Conservation (phyloP, 2,797 vertebrate species). For the Sebastes kiyomatsui region DNA sequence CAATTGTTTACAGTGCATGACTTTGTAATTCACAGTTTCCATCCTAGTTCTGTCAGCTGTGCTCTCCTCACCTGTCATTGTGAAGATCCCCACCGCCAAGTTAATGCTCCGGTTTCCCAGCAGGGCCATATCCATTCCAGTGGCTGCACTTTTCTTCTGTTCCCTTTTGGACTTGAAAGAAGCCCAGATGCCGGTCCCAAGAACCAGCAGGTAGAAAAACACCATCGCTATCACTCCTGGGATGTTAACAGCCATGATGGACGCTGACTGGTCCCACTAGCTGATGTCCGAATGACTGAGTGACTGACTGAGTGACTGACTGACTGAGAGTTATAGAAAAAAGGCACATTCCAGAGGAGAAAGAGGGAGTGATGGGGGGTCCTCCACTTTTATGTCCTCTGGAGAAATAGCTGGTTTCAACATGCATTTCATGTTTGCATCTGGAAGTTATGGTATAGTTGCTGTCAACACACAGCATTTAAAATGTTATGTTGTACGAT, state of each 20-base stretch:
- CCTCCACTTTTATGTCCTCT: no score
- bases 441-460: no score
- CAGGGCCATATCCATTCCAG: slow-evolving; percentile 45
- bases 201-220: slow-evolving; percentile 55
- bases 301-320: background rate
- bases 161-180: slow-evolving; percentile 45
- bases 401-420: no score
- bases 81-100: slow-evolving; percentile 52
- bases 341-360: no score
- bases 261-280: background rate
- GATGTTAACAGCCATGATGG: slow-evolving; percentile 47
- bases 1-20: no score
- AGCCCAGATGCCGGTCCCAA: slow-evolving; percentile 58
- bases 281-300: background rate
- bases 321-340: no score
- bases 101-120: slow-evolving; percentile 47
- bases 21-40: background rate
- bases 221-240: slow-evolving; percentile 48
- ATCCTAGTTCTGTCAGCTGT: no score
- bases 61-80: slow-evolving; percentile 48
- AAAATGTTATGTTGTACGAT: no score
- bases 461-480: no score
- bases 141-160: slow-evolving; percentile 30
- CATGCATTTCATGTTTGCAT: no score
- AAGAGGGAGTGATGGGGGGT: no score